Base-by-base conservation (phyloP, 1,140 invertebrate genomes). In the Drosophila neocordata region DNA sequence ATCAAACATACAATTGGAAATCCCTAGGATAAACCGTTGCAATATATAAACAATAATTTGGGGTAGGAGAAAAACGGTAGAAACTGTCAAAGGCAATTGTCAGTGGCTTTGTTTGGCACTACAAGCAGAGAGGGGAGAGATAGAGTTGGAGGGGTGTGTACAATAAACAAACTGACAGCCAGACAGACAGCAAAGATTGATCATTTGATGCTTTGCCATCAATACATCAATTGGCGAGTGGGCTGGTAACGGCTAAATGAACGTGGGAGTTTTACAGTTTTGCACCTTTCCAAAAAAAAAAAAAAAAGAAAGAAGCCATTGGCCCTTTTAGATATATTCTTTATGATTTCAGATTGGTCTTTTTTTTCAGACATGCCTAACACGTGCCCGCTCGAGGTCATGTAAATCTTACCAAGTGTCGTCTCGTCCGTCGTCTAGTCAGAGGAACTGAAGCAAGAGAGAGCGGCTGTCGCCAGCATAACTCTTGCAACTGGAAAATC, bases 31-130 rank as follows among this genome's bases (percentile, higher is more conserved):
- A 13, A 62, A 66, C 67, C 72, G 72, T 69, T 73, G 67, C 51
- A 69, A 70, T 66, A 70, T 66, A 65, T 76, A 77, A 77, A 80
- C 81, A 87, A 71, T 67, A 78, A 80, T 85, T 67, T 74, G 51
- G 51, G 51, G 53, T 35, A 20, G 41, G 41, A 31, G 41, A 48
- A 48, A 60, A 87, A 79, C 79, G 66, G 72, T 79, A 79, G 73
- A 83, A 84, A 77, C 82, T 87, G 82, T 85, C 82, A 85, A 78
- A 70, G 75, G 79, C 84, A 79, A 87, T 87, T 88, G 79, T 83
- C 61, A 65, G 41, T 51, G 72, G 52, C 84, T 83, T 83, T 87
- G 83, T 87, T 64, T 68, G 52, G 52, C 24, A 31, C 41, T 77
- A 15, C n/a, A 37, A 13, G 35, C 11, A 64, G 60, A 51, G 62